Evolutionary conservation across 2,888 invertebrate genomes (phyloP).

Genomic region (Trachelus iudaicus): DNA sequence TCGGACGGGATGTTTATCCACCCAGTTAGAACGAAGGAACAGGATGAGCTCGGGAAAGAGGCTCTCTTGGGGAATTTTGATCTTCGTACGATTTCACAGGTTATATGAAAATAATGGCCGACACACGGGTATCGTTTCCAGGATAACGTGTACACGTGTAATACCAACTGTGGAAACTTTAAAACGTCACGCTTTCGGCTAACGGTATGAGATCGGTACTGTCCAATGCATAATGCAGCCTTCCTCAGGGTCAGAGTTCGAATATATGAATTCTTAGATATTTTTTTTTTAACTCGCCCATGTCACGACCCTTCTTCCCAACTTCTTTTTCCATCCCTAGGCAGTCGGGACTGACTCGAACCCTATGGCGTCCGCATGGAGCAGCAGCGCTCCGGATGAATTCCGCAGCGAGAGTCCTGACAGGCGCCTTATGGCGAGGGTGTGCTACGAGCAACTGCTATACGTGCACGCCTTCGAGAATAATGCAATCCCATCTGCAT

Average conservation of each 20-base stretch:
- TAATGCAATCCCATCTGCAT: slow-evolving; percentile 35
- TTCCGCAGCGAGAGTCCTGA: background rate
- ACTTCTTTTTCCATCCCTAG: background rate
- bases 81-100: background rate
- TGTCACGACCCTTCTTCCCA: background rate
- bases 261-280: background rate
- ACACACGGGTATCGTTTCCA: background rate
- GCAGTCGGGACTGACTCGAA: background rate
- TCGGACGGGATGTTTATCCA: background rate
- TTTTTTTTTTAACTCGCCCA: background rate
- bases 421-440: slow-evolving; percentile 1
- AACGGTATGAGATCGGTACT: background rate
- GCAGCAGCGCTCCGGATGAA: background rate
- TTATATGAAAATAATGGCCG: background rate
- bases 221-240: background rate
- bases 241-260: background rate
- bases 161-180: background rate
- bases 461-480: slow-evolving; percentile 26
- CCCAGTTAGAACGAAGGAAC: background rate
- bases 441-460: slow-evolving; percentile 6
- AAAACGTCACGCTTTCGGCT: background rate
- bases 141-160: background rate
- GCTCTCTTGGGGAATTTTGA: too few relatives aligned
- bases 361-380: too few relatives aligned
- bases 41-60: background rate